Evolutionary conservation across 1,140 invertebrate genomes (phyloP).

Genomic region (Proales similis): DNA sequence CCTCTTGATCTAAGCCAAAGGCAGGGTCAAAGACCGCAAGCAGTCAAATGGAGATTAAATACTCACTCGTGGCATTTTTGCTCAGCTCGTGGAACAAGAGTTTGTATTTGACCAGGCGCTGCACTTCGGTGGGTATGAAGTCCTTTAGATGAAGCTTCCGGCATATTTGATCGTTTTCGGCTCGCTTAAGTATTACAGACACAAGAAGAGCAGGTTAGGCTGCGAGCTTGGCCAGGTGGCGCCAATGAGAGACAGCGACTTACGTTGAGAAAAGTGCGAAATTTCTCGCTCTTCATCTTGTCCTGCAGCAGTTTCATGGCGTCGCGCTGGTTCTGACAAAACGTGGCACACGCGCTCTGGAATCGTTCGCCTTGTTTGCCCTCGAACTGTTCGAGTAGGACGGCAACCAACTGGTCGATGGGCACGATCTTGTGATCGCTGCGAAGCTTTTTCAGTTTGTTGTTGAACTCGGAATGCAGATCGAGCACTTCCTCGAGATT

Average conservation of each 20-base stretch:
- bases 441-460: constrained; percentile 20
- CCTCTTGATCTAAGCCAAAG: constrained; percentile 22
- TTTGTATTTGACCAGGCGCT: constrained; percentile 23
- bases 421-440: constrained; percentile 20
- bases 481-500: constrained; percentile 26
- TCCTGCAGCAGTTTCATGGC: constrained; percentile 27
- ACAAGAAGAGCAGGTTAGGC: neutral
- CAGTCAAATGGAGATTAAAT: too few relatives aligned
- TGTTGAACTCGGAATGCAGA: constrained; percentile 33
- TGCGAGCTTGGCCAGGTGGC: too few relatives aligned
- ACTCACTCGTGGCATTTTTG: constrained; percentile 23
- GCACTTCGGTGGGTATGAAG: constrained; percentile 29
- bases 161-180: constrained; percentile 32
- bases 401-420: constrained; percentile 8
- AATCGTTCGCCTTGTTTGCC: constrained; percentile 27
- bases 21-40: too few relatives aligned
- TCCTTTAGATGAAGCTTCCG: constrained; percentile 35
- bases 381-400: constrained; percentile 24
- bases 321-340: constrained; percentile 35
- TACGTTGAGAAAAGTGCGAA: constrained; percentile 28
- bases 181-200: neutral
- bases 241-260: neutral
- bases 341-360: constrained; percentile 29
- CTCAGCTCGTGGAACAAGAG: constrained; percentile 31
- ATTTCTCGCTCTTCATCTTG: constrained; percentile 36